A percentile compares a stretch with the other conserved stretches of the same genome.
These are phyloP conservation scores for Salvator merianae DNA, from an alignment of 2,113 vertebrate genomes.

Conservation along the genomic window DNA sequence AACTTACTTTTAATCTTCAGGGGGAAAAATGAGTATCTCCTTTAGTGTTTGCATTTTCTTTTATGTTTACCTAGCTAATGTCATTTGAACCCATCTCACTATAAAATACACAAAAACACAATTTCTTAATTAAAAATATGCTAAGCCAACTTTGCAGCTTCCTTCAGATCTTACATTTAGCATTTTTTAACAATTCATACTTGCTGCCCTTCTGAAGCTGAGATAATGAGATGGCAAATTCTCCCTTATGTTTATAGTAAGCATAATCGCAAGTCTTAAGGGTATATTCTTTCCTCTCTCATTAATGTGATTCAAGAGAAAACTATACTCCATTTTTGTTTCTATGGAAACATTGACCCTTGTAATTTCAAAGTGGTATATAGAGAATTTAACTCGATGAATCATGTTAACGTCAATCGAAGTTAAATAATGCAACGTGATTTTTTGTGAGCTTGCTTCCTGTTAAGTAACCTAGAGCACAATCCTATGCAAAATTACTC, in stretches of 20 bases:
- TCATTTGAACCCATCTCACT: not conserved
- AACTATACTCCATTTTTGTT: constrained; percentile 54
- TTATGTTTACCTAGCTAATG: constrained; percentile 11
- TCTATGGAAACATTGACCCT: constrained; percentile 60
- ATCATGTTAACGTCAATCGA: constrained; percentile 46
- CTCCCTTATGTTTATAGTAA: constrained; percentile 32
- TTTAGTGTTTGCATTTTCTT: constrained; percentile 15
- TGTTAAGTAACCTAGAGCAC: constrained; percentile 36
- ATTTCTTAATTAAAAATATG: constrained; percentile 9
- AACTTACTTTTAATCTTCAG: not conserved
- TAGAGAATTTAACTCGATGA: constrained; percentile 41
- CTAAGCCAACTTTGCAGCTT: not conserved
- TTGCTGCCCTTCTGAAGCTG: constrained; percentile 18
- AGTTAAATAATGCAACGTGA: constrained; percentile 54
- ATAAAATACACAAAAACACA: not conserved
- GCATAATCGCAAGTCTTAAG: constrained; percentile 30
- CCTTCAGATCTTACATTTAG: constrained; percentile 26
- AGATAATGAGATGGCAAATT: constrained; percentile 33
- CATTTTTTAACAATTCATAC: constrained; percentile 18
- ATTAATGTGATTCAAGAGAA: constrained; percentile 43
- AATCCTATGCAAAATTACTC: not conserved
- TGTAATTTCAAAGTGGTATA: constrained; percentile 21
- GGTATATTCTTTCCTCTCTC: constrained; percentile 34
- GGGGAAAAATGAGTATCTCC: not conserved
- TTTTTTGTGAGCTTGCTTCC: constrained; percentile 54